Conservation (phyloP, 1,140 invertebrate genomes). For the Mactra quadrangularis region DNA sequence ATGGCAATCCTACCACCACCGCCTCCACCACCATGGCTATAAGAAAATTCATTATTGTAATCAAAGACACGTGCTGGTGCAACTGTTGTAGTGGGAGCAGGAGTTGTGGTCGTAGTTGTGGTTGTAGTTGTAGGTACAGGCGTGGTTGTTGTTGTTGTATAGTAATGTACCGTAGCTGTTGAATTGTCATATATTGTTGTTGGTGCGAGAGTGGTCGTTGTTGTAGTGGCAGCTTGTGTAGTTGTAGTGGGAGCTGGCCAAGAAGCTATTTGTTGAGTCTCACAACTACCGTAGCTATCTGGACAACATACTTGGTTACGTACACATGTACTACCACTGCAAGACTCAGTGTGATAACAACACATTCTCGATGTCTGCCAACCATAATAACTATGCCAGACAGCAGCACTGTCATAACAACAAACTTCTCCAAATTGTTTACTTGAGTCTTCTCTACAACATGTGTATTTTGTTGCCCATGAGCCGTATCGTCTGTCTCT, state of each 20-base stretch:
- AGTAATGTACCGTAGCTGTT: neutral
- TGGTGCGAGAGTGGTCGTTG: neutral
- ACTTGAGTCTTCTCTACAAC: constrained; percentile 26
- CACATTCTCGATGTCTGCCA: constrained; percentile 16
- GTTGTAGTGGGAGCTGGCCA: constrained; percentile 29
- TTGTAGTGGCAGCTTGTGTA: neutral
- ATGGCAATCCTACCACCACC: constrained; percentile 74
- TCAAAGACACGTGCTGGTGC: neutral
- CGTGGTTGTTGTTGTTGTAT: constrained; percentile 41
- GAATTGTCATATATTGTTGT: neutral
- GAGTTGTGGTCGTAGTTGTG: constrained; percentile 34
- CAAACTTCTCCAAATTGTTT: constrained; percentile 52
- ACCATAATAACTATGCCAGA: neutral
- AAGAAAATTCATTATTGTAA: constrained; percentile 14
- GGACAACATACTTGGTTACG: constrained; percentile 38
- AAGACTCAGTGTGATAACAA: constrained; percentile 42
- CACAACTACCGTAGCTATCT: neutral
- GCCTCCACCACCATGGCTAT: constrained; percentile 67
- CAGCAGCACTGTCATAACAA: constrained; percentile 33
- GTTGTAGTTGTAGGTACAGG: neutral
- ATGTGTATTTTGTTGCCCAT: constrained; percentile 20
- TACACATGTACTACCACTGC: constrained; percentile 17
- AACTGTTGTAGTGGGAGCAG: neutral
- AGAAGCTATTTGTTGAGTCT: constrained; percentile 11
- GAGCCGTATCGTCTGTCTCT: neutral